phyloP scores from a whole-genome alignment of 2,888 invertebrate species.

The Chelonus formosanus region DNA sequence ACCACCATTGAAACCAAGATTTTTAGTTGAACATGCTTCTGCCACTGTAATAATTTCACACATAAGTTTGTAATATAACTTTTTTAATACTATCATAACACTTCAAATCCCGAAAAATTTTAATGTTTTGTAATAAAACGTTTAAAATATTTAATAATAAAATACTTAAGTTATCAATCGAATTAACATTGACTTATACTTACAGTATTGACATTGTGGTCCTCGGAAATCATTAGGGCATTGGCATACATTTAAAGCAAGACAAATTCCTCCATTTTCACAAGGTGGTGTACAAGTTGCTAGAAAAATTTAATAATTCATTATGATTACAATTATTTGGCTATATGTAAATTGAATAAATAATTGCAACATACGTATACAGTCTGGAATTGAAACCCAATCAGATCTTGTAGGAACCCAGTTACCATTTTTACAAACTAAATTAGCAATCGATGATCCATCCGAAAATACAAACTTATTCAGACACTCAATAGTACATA shows the following conservation, averaged over 20 bases:
- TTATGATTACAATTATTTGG: background rate
- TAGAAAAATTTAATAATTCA: slow-evolving; percentile 44
- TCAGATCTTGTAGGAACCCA: slow-evolving; percentile 77
- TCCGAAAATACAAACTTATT: slow-evolving; percentile 76
- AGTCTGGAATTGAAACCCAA: slow-evolving; percentile 74
- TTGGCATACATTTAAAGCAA: slow-evolving; percentile 79
- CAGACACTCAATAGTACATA: slow-evolving; percentile 75
- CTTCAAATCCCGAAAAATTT: too few species aligned
- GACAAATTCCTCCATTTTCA: slow-evolving; percentile 82
- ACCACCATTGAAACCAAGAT: slow-evolving; percentile 79
- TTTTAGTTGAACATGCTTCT: slow-evolving; percentile 70
- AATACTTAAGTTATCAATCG: background rate
- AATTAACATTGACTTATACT: slow-evolving; percentile 47
- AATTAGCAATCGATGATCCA: slow-evolving; percentile 74
- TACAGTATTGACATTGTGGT: slow-evolving; percentile 77
- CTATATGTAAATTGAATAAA: background rate
- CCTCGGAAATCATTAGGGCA: slow-evolving; percentile 78
- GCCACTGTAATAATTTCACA: slow-evolving; percentile 64
- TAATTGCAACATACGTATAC: slow-evolving; percentile 67
- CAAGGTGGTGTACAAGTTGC: slow-evolving; percentile 78
- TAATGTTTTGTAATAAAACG: too few species aligned
- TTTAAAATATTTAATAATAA: too few species aligned
- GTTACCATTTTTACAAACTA: slow-evolving; percentile 75
- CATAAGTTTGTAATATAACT: too few species aligned
- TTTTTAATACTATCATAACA: too few species aligned